A percentile compares a stretch with the other conserved stretches of the same genome.
These are phyloP conservation scores for Microtus montanus DNA, from an alignment of 2,113 vertebrate genomes.

Conservation along the genomic window DNA sequence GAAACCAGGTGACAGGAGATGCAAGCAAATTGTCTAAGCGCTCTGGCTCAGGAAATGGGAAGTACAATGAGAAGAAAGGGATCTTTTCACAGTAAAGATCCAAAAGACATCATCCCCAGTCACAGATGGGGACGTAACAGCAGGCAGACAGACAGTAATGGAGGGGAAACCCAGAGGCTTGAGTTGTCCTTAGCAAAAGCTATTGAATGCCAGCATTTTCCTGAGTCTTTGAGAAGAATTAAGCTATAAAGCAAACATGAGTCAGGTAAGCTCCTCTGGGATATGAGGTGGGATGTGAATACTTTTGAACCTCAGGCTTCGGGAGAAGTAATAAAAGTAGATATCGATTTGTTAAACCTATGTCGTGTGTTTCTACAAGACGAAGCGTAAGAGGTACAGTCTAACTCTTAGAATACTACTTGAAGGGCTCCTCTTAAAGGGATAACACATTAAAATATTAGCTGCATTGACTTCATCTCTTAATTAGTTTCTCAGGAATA, in stretches of 20 bases:
- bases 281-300: neutral
- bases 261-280: slow-evolving; percentile 15
- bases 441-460: slow-evolving; percentile 8
- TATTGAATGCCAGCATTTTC: neutral
- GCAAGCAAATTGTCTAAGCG: neutral
- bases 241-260: slow-evolving; percentile 46
- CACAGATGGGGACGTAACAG: neutral
- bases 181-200: neutral
- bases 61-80: neutral
- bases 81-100: neutral
- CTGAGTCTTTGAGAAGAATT: slow-evolving; percentile 40
- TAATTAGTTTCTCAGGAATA: slow-evolving; percentile 18
- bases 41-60: neutral
- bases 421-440: neutral
- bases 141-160: neutral
- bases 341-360: slow-evolving; percentile 38
- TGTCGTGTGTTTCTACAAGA: neutral
- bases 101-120: neutral
- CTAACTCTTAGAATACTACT: neutral
- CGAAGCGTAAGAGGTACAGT: neutral
- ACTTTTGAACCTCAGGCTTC: slow-evolving; percentile 23
- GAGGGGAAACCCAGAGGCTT: neutral
- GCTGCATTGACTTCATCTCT: slow-evolving; percentile 9
- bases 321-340: slow-evolving; percentile 41
- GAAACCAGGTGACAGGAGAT: neutral